phyloP scores from a whole-genome alignment of 2,888 invertebrate genomes.

The Trisateles emortualis region DNA sequence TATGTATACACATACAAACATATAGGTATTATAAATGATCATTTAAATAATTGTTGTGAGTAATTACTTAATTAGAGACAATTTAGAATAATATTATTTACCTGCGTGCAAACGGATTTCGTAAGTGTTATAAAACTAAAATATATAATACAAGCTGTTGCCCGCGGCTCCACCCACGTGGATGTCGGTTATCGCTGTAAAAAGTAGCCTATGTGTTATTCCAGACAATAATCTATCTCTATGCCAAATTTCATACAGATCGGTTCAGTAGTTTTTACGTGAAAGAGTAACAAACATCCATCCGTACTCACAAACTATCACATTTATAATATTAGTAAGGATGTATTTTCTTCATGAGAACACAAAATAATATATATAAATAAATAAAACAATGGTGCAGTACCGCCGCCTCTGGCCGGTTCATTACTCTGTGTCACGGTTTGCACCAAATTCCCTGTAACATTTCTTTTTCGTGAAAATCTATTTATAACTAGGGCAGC shows the following conservation, averaged over 20 bases:
- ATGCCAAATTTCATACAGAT: no score
- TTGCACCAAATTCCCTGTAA: constrained; percentile 86
- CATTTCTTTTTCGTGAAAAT: constrained; percentile 87
- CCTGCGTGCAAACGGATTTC: no score
- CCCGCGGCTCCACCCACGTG: no score
- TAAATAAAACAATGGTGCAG: constrained; percentile 28
- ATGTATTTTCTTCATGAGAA: neutral
- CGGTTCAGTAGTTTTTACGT: no score
- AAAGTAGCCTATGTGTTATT: no score
- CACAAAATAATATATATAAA: constrained; percentile 7
- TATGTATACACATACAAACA: constrained; percentile 23
- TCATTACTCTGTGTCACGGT: constrained; percentile 71
- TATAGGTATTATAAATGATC: constrained; percentile 19
- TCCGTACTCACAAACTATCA: no score
- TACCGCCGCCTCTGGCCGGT: constrained; percentile 50
- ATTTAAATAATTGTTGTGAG: constrained; percentile 23
- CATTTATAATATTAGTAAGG: no score
- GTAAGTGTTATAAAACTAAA: constrained; percentile 2
- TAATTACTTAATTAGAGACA: no score
- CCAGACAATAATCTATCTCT: no score
- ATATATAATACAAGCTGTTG: neutral
- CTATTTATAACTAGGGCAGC: constrained; percentile 87
- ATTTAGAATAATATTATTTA: neutral
- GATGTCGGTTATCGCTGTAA: no score
- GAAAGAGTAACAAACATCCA: no score